Conservation (phyloP, 2,888 invertebrate genomes). For the Sarcophaga variegata region DNA sequence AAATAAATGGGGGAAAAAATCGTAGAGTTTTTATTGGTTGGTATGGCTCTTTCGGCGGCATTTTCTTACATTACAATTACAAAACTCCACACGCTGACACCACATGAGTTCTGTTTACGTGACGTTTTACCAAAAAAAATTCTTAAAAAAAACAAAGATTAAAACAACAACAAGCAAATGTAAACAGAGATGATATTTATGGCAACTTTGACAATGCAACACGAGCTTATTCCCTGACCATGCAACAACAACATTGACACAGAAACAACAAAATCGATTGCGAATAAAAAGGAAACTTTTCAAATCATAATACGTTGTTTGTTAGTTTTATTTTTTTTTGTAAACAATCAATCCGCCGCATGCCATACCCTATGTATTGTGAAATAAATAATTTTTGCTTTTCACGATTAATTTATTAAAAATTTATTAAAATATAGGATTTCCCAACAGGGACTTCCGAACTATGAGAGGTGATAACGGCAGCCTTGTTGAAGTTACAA, state of each 20-base stretch:
- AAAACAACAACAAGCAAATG: slow-evolving; percentile 22
- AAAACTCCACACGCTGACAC: slow-evolving; percentile 68
- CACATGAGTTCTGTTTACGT: slow-evolving; percentile 62
- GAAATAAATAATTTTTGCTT: no score
- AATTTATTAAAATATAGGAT: no score
- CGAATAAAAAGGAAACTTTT: slow-evolving; percentile 47
- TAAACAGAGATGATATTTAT: slow-evolving; percentile 76
- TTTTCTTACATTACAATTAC: slow-evolving; percentile 56
- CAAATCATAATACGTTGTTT: slow-evolving; percentile 68
- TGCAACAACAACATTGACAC: slow-evolving; percentile 69
- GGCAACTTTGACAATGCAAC: slow-evolving; percentile 79
- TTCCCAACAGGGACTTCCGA: no score
- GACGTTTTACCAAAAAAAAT: slow-evolving; percentile 50
- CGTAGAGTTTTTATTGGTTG: neutral
- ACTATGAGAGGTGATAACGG: no score
- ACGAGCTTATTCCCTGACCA: slow-evolving; percentile 68
- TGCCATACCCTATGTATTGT: slow-evolving; percentile 1
- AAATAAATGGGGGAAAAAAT: neutral
- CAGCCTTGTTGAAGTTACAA: no score
- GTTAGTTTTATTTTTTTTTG: slow-evolving; percentile 16
- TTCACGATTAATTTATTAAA: no score
- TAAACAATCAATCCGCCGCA: slow-evolving; percentile 13
- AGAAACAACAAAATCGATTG: slow-evolving; percentile 58
- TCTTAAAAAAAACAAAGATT: slow-evolving; percentile 27
- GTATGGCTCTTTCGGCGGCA: slow-evolving; percentile 47